Evolutionary conservation across 2,113 vertebrate species (phyloP).

Genomic region (Paramisgurnus dabryanus): DNA sequence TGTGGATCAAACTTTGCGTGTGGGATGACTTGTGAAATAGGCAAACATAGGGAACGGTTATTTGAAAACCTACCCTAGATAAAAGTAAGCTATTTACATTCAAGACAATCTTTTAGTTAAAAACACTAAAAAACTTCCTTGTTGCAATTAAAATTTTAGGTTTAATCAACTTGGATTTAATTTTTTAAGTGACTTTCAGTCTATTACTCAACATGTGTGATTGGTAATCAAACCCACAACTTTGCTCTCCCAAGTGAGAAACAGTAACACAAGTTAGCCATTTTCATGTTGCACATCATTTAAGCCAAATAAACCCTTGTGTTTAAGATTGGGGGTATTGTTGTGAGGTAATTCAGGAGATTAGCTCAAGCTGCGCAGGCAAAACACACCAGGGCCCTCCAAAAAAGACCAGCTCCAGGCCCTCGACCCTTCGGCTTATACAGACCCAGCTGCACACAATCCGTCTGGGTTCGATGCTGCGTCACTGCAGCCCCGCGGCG

Average conservation of each 20-base stretch:
- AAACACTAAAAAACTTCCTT: too few species aligned
- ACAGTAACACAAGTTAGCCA: not conserved
- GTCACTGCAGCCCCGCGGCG: slow-evolving; percentile 69
- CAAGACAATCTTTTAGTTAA: too few species aligned
- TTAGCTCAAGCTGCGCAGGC: slow-evolving; percentile 74
- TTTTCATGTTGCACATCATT: not conserved
- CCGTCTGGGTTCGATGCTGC: slow-evolving; percentile 62
- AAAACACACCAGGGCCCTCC: slow-evolving; percentile 70
- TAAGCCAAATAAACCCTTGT: slow-evolving; percentile 25
- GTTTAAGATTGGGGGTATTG: slow-evolving; percentile 8
- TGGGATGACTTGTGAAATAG: slow-evolving; percentile 3
- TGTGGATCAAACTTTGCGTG: not conserved
- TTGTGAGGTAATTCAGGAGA: slow-evolving; percentile 65
- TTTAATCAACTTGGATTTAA: too few species aligned
- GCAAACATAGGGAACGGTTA: not conserved
- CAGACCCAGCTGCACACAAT: slow-evolving; percentile 54
- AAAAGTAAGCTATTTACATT: not conserved
- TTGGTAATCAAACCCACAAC: too few species aligned
- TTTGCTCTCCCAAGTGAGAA: too few species aligned
- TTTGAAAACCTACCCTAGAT: not conserved
- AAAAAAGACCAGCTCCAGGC: slow-evolving; percentile 68
- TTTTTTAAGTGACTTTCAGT: too few species aligned
- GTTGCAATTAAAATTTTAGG: too few species aligned
- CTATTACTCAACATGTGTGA: too few species aligned
- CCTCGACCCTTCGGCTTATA: slow-evolving; percentile 62